These are phyloP conservation scores for Drosophila teissieri DNA, from an alignment of 1,140 invertebrate species.

Conservation along the genomic window DNA sequence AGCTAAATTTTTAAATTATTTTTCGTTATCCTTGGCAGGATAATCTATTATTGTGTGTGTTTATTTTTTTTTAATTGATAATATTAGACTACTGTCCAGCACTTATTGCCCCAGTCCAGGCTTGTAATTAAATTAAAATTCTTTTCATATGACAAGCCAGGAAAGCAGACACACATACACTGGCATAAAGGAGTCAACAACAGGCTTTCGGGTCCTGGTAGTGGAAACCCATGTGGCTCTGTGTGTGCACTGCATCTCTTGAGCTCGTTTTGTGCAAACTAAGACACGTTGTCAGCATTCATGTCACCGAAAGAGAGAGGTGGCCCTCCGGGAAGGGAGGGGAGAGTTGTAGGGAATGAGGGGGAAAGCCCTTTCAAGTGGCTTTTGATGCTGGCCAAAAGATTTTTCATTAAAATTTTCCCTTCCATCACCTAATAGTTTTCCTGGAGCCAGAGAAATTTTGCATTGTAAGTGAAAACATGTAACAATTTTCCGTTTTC, in stretches of 20 bases:
- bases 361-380: conserved; percentile 54
- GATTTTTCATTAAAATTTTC: conserved; percentile 81
- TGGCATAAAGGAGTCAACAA: conserved; percentile 46
- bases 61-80: conserved; percentile 31
- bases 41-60: conserved; percentile 68
- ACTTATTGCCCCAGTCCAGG: conserved; percentile 5
- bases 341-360: not conserved
- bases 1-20: too few relatives aligned
- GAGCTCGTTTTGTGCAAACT: conserved; percentile 81
- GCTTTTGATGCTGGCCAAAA: conserved; percentile 56
- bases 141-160: conserved; percentile 74
- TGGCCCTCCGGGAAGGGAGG: not conserved
- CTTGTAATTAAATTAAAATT: conserved; percentile 82
- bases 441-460: conserved; percentile 34
- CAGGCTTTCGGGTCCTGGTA: conserved; percentile 47
- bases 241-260: conserved; percentile 56
- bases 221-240: conserved; percentile 26
- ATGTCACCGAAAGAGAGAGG: conserved; percentile 54
- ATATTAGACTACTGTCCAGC: not conserved
- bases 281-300: conserved; percentile 83
- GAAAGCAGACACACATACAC: conserved; percentile 49
- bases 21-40: conserved; percentile 13
- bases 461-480: conserved; percentile 50
- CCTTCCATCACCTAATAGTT: conserved; percentile 65
- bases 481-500: not conserved